phyloP scores from a whole-genome alignment of 2,113 vertebrate genomes.

The Gorilla gorilla region DNA sequence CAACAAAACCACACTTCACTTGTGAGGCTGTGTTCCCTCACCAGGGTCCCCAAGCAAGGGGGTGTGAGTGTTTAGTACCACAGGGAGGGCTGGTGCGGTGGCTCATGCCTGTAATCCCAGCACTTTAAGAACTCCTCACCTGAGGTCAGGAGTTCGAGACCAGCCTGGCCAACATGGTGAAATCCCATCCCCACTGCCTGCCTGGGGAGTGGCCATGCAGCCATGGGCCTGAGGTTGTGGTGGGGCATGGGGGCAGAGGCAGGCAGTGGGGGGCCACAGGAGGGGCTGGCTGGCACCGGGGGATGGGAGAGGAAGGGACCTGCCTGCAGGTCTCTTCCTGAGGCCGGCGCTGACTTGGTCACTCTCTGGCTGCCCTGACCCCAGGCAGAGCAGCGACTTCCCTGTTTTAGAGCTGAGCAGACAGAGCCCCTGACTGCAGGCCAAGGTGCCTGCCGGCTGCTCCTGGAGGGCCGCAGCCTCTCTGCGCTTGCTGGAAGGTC shows the following conservation, averaged over 20 bases:
- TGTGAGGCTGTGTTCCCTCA: background rate
- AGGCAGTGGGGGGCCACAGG: fast-evolving
- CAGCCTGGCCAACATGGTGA: no score
- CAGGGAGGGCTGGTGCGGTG: fast-evolving
- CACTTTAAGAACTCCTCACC: no score
- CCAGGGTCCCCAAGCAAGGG: no score
- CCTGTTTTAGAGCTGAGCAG: background rate
- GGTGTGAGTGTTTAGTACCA: background rate
- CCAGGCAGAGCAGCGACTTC: background rate
- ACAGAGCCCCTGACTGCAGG: background rate
- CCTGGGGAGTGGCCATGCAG: background rate
- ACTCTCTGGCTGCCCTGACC: background rate
- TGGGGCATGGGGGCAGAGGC: no score
- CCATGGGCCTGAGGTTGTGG: background rate
- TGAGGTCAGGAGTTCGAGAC: no score
- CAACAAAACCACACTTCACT: background rate
- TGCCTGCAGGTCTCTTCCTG: background rate
- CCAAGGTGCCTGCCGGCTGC: background rate
- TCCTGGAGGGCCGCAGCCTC: background rate
- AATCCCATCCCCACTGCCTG: background rate
- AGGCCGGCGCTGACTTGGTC: background rate
- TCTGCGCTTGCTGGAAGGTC: background rate
- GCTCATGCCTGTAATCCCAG: background rate
- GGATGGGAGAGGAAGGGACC: fast-evolving
- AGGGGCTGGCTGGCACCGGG: background rate